Evolutionary conservation across 2,888 invertebrate genomes (phyloP).

Genomic region (Carterocephalus palaemon): DNA sequence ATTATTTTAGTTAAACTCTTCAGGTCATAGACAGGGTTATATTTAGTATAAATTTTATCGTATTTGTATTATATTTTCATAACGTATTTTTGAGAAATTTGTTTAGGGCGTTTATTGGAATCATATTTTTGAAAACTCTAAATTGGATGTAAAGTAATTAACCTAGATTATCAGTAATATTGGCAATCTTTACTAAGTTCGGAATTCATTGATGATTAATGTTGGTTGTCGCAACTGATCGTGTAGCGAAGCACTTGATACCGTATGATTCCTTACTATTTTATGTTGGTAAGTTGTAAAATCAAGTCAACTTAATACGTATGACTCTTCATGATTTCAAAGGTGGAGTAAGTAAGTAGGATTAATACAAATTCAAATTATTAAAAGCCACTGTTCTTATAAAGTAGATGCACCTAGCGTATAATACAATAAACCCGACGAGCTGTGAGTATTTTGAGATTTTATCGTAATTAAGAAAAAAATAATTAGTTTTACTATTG

Average conservation of each 20-base stretch:
- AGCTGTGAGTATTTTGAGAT: conserved; percentile 79
- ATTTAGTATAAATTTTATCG: conserved; percentile 79
- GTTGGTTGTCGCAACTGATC: conserved; percentile 13
- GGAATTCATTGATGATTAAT: conserved; percentile 33
- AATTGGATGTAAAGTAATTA: conserved; percentile 67
- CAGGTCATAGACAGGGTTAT: conserved; percentile 80
- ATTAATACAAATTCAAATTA: conserved; percentile 78
- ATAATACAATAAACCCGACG: conserved; percentile 77
- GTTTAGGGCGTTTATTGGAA: conserved; percentile 75
- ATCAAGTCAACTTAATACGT: conserved; percentile 30
- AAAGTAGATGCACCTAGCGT: conserved; percentile 78
- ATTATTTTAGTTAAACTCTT: conserved; percentile 68
- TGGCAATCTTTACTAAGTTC: conserved; percentile 46
- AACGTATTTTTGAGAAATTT: conserved; percentile 78
- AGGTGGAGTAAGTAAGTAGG: conserved; percentile 65
- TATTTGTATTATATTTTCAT: conserved; percentile 79
- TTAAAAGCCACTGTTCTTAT: conserved; percentile 78
- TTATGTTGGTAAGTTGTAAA: conserved; percentile 23
- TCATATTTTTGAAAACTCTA: conserved; percentile 76
- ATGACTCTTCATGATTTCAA: conserved; percentile 49
- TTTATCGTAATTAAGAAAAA: conserved; percentile 75
- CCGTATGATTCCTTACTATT: conserved; percentile 36
- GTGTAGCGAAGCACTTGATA: conserved; percentile 12
- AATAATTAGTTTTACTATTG: conserved; percentile 62
- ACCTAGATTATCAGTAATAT: conserved; percentile 63